A percentile compares a stretch with the other conserved stretches of the same genome.
phyloP scores from a whole-genome alignment of 2,113 vertebrate species.

The Thalassarche chlororhynchos region DNA sequence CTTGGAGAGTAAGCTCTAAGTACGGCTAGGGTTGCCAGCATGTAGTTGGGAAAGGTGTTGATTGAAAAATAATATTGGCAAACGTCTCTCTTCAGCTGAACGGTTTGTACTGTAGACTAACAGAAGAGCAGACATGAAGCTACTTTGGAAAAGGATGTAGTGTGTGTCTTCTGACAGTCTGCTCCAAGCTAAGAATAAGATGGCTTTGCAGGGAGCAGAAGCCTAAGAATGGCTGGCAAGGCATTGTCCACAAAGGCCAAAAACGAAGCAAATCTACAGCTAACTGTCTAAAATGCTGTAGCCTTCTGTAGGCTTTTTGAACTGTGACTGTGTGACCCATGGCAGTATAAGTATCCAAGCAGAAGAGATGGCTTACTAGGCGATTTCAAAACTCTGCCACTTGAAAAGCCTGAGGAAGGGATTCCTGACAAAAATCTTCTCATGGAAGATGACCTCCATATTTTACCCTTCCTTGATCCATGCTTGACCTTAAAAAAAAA shows the following conservation, averaged over 20 bases:
- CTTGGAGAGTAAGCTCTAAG: neutral
- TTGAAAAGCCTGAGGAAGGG: neutral
- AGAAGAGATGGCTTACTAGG: neutral
- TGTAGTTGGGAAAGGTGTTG: neutral
- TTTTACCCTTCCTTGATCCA: neutral
- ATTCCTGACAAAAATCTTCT: neutral
- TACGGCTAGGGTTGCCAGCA: neutral
- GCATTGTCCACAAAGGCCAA: neutral
- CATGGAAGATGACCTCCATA: neutral
- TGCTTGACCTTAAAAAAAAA: neutral
- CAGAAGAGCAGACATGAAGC: neutral
- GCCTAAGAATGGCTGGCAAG: neutral
- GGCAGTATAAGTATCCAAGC: neutral
- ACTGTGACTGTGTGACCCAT: rapidly evolving
- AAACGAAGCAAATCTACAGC: neutral
- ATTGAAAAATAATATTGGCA: neutral
- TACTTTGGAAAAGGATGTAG: neutral
- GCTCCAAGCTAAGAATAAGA: neutral
- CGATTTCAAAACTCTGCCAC: neutral
- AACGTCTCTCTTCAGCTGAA: neutral
- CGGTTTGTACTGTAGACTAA: neutral
- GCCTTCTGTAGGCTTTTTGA: neutral
- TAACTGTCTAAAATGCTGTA: neutral
- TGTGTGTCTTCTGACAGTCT: neutral
- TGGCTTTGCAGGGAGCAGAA: neutral